These are phyloP conservation scores for Physeter macrocephalus DNA, from an alignment of 2,113 vertebrate species.

Conservation along the genomic window DNA sequence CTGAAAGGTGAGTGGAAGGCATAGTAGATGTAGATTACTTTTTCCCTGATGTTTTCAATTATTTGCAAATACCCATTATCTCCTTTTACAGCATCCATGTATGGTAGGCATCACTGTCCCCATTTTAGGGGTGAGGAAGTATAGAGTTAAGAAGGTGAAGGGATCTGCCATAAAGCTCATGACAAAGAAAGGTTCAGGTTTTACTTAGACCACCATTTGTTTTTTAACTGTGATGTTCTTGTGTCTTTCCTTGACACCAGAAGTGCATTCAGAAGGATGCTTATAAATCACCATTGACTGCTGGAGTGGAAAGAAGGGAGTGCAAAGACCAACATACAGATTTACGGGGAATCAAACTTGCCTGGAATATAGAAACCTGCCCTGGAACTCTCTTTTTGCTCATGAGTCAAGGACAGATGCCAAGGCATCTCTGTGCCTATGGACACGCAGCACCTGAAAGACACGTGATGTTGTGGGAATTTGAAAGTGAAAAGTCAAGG, in stretches of 20 bases:
- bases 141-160: not conserved
- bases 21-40: not conserved
- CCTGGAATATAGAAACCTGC: not conserved
- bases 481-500: not conserved
- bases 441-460: not conserved
- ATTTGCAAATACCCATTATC: not conserved
- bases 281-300: not conserved
- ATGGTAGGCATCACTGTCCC: not conserved
- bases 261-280: not conserved
- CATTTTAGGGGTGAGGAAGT: not conserved
- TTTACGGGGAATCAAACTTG: not conserved
- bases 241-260: not conserved
- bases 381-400: not conserved
- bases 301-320: not conserved
- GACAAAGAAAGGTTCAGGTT: not conserved
- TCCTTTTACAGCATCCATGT: not conserved
- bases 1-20: not conserved
- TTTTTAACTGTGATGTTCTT: not conserved
- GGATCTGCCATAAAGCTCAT: not conserved
- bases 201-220: not conserved
- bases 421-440: not conserved
- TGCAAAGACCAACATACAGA: not conserved
- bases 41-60: not conserved
- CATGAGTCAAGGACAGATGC: not conserved
- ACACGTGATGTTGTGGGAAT: not conserved